phyloP scores from a whole-genome alignment of 2,888 invertebrate genomes.

The Lordiphosa fenestrarum region DNA sequence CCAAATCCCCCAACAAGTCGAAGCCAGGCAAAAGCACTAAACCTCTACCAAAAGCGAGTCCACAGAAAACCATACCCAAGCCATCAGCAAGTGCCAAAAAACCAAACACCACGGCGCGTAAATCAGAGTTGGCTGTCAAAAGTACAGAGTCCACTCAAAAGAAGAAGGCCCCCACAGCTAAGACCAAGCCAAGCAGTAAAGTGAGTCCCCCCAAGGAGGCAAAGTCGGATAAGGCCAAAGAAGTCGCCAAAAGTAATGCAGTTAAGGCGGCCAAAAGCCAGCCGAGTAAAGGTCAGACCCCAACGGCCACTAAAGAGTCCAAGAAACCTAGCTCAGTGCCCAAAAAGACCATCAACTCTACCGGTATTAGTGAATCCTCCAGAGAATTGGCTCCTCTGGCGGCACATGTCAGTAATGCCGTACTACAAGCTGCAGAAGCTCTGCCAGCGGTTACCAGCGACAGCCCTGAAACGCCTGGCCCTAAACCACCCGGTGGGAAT shows the following conservation, averaged over 20 bases:
- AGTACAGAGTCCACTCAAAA: constrained; percentile 37
- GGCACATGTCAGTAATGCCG: constrained; percentile 61
- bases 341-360: too few relatives aligned
- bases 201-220: constrained; percentile 19
- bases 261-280: constrained; percentile 24
- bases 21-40: constrained; percentile 18
- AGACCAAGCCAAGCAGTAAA: constrained; percentile 16
- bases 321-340: constrained; percentile 7
- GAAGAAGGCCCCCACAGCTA: constrained; percentile 42
- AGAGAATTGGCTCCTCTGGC: constrained; percentile 47
- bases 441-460: constrained; percentile 58
- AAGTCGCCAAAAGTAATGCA: constrained; percentile 38
- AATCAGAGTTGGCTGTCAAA: constrained; percentile 38
- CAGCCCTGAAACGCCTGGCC: constrained; percentile 28
- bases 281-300: constrained; percentile 23
- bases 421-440: constrained; percentile 60
- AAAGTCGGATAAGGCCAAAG: constrained; percentile 7
- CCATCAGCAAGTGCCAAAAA: constrained; percentile 79
- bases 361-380: too few relatives aligned
- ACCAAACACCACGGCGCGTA: constrained; percentile 52
- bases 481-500: constrained; percentile 67
- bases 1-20: constrained; percentile 34
- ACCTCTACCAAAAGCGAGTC: constrained; percentile 47
- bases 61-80: constrained; percentile 38
- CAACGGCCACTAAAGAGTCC: constrained; percentile 6